These are phyloP conservation scores for Dissostichus mawsoni DNA, from an alignment of 2,113 vertebrate species.

Conservation along the genomic window DNA sequence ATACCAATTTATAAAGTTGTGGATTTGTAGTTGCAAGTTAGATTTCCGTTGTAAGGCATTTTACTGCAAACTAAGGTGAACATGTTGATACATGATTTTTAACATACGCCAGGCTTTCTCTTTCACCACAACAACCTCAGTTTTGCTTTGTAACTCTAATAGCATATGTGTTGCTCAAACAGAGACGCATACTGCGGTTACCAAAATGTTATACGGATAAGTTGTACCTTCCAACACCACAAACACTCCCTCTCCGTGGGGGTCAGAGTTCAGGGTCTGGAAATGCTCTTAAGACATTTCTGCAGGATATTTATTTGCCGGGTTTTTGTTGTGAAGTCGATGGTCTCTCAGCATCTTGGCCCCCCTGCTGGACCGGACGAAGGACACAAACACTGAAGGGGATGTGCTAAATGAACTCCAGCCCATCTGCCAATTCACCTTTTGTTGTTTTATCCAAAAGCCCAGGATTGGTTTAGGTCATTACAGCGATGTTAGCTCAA, in stretches of 20 bases:
- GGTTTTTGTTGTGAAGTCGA: slow-evolving; percentile 7
- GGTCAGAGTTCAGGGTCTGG: slow-evolving; percentile 27
- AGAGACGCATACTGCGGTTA: too few species aligned
- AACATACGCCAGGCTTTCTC: neutral
- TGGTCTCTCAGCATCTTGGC: neutral
- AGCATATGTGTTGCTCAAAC: neutral
- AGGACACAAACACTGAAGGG: neutral
- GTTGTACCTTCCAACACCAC: neutral
- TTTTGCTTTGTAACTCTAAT: neutral
- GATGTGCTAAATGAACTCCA: slow-evolving; percentile 39
- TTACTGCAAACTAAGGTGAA: neutral
- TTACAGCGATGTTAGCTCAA: neutral
- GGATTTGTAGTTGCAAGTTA: neutral
- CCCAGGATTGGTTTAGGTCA: slow-evolving; percentile 10
- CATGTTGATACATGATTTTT: neutral
- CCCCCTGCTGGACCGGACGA: slow-evolving; percentile 3
- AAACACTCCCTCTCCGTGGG: neutral
- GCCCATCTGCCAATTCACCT: slow-evolving; percentile 31
- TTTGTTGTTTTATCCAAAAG: slow-evolving; percentile 15
- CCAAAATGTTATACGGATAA: neutral
- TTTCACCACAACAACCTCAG: neutral
- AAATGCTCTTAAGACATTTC: slow-evolving; percentile 16
- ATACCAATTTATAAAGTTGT: neutral
- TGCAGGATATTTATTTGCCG: slow-evolving; percentile 10
- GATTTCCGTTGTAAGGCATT: neutral